Conservation (phyloP, 2,888 invertebrate species). For the Griposia aprilina region DNA sequence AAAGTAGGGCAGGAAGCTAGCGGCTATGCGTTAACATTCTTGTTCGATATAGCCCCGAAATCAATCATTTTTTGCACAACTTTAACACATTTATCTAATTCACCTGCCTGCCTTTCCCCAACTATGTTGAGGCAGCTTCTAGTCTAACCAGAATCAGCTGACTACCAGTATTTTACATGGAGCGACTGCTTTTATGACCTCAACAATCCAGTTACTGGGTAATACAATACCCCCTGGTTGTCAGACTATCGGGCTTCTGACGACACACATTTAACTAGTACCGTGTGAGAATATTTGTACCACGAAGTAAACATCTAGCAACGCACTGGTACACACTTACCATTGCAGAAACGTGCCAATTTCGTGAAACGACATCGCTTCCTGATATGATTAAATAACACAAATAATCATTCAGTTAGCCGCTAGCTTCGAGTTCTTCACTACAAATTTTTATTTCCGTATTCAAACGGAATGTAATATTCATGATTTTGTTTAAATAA, state of each 20-base stretch:
- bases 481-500: constrained; percentile 50
- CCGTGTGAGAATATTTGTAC: neutral
- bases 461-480: constrained; percentile 61
- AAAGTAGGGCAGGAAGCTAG: constrained; percentile 30
- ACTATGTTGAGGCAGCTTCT: neutral
- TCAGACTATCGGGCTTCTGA: neutral
- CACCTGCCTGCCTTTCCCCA: neutral
- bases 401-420: constrained; percentile 8
- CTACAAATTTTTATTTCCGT: constrained; percentile 56
- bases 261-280: neutral
- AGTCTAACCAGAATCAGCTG: neutral
- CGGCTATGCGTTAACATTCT: constrained; percentile 9
- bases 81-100: neutral
- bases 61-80: neutral
- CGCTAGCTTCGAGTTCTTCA: constrained; percentile 38
- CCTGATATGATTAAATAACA: neutral
- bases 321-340: neutral
- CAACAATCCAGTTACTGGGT: neutral
- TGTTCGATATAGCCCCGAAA: neutral
- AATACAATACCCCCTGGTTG: neutral
- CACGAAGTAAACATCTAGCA: neutral
- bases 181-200: neutral
- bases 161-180: neutral
- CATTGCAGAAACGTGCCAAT: neutral
- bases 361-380: neutral